A percentile compares a stretch with the other conserved stretches of the same genome.
These are phyloP conservation scores for Drosophila longiperda DNA, from an alignment of 2,888 invertebrate species.

Conservation along the genomic window DNA sequence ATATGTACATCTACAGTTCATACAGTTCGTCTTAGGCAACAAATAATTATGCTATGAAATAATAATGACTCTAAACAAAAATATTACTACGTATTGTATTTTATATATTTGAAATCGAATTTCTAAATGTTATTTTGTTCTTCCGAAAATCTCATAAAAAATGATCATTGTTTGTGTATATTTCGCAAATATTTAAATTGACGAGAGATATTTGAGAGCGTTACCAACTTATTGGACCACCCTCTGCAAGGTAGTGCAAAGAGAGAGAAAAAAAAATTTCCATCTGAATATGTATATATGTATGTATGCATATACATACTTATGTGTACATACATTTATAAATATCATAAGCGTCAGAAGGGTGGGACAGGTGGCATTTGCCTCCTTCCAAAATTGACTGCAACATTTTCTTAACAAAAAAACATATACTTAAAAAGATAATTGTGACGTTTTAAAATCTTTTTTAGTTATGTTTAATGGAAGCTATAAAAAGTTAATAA, in stretches of 20 bases:
- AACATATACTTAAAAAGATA: not conserved
- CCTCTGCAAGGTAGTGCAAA: slow-evolving; percentile 16
- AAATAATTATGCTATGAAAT: not conserved
- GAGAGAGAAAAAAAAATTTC: slow-evolving; percentile 8
- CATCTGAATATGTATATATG: slow-evolving; percentile 5
- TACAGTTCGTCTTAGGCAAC: not conserved
- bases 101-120: not conserved
- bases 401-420: not conserved
- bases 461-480: not conserved
- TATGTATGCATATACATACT: not conserved
- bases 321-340: slow-evolving; percentile 11
- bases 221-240: not conserved
- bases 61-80: not conserved
- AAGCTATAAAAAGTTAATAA: not conserved
- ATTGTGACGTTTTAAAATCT: not conserved
- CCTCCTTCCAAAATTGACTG: not conserved
- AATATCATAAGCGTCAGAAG: slow-evolving; percentile 1
- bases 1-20: slow-evolving; percentile 1
- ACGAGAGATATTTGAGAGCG: not conserved
- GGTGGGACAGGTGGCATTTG: slow-evolving; percentile 5
- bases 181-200: not conserved
- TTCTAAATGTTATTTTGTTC: not conserved
- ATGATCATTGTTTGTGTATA: not conserved
- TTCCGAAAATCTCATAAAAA: no score
- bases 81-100: slow-evolving; percentile 1